These are phyloP conservation scores for Aphidius gifuensis DNA, from an alignment of 1,140 invertebrate species.

Conservation along the genomic window DNA sequence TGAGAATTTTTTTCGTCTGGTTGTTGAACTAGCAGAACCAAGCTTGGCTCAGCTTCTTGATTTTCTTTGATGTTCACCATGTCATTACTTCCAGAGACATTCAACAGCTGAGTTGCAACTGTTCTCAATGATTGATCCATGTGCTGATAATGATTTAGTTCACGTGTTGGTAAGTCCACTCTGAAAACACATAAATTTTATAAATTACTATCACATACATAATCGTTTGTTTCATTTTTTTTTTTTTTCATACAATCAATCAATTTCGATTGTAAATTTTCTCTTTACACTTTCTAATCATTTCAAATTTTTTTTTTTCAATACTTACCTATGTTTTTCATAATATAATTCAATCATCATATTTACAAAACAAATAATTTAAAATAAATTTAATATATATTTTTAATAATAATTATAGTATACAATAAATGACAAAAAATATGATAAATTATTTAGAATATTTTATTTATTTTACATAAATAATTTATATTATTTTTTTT, in stretches of 20 bases:
- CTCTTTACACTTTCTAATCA: too few species aligned
- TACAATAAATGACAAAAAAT: too few species aligned
- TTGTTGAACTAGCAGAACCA: slow-evolving; percentile 18
- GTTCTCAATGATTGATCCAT: slow-evolving; percentile 50
- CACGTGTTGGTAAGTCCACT: slow-evolving; percentile 18
- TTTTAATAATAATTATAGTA: too few species aligned
- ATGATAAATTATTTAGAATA: neutral
- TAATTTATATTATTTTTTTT: too few species aligned
- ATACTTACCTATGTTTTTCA: too few species aligned
- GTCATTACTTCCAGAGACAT: slow-evolving; percentile 36
- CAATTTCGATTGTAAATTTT: neutral
- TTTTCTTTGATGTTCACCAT: slow-evolving; percentile 2
- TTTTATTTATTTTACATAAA: too few species aligned
- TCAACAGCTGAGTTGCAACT: slow-evolving; percentile 49
- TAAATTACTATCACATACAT: neutral
- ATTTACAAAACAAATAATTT: too few species aligned
- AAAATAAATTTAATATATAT: too few species aligned
- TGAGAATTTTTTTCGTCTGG: slow-evolving; percentile 10
- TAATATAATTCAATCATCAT: too few species aligned
- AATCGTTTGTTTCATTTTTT: neutral
- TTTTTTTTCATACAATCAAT: neutral
- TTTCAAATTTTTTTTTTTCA: too few species aligned
- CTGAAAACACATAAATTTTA: slow-evolving; percentile 25
- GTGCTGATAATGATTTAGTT: slow-evolving; percentile 44
- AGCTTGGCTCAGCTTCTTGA: slow-evolving; percentile 24